These are phyloP conservation scores for Saccopteryx bilineata DNA, from an alignment of 2,113 vertebrate genomes.

Conservation along the genomic window DNA sequence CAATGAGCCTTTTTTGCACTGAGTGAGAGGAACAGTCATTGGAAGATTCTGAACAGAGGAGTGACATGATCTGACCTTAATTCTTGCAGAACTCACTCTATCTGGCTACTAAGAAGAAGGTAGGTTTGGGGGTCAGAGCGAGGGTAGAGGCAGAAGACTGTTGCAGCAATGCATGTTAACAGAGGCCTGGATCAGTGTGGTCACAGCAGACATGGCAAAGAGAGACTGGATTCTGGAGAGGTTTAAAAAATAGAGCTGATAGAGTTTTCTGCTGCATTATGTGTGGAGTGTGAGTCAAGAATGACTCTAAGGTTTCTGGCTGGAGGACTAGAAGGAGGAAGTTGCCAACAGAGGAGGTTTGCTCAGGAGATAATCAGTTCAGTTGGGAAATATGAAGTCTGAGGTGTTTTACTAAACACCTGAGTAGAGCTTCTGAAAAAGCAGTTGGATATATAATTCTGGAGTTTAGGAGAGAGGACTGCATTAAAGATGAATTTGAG, in stretches of 20 bases:
- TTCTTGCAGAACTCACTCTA: neutral
- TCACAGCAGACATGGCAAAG: neutral
- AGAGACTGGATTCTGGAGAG: neutral
- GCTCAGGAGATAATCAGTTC: neutral
- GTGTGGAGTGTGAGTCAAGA: neutral
- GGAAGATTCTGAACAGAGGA: neutral
- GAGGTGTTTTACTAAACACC: neutral
- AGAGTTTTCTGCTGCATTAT: neutral
- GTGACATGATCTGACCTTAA: neutral
- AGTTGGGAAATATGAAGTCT: neutral
- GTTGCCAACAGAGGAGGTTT: neutral
- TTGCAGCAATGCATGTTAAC: neutral
- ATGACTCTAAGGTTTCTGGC: neutral
- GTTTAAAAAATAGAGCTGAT: neutral
- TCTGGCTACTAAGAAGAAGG: neutral
- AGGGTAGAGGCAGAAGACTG: neutral
- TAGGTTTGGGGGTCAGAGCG: neutral
- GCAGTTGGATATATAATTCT: neutral
- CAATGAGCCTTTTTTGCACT: neutral
- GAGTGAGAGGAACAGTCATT: neutral
- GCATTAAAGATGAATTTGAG: neutral
- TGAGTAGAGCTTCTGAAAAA: constrained; percentile 3
- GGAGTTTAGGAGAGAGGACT: constrained; percentile 37
- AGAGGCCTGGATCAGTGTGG: neutral
- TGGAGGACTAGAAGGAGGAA: neutral